Conservation (phyloP, 2,113 vertebrate species). For the Nannobrachium achirus region DNA sequence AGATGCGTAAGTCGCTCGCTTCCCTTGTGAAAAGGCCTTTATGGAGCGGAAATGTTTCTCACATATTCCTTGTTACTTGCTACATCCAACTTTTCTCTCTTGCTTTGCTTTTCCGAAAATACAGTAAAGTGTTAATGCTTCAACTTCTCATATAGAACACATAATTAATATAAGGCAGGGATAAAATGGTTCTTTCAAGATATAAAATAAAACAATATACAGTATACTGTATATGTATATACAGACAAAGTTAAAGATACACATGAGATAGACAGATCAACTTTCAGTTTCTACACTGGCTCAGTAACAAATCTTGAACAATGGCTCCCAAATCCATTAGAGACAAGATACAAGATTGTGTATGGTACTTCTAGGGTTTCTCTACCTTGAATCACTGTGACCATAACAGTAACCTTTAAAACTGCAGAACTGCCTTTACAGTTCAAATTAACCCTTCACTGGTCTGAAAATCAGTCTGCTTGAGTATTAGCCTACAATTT, state of each 20-base stretch:
- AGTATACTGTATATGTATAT: constrained; percentile 17
- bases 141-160: constrained; percentile 15
- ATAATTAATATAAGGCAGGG: constrained; percentile 46
- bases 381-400: neutral
- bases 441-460: constrained; percentile 12
- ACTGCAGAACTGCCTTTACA: constrained; percentile 12
- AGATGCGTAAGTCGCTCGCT: too few relatives aligned
- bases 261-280: neutral
- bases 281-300: constrained; percentile 6
- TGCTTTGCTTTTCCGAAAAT: constrained; percentile 12
- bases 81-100: constrained; percentile 28
- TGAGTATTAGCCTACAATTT: constrained; percentile 12
- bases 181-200: constrained; percentile 19
- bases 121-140: constrained; percentile 25
- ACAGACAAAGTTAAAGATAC: constrained; percentile 19
- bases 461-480: constrained; percentile 20
- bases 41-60: neutral
- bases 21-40: too few relatives aligned
- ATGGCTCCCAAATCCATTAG: neutral
- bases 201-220: constrained; percentile 4
- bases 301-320: constrained; percentile 18
- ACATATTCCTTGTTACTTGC: neutral
- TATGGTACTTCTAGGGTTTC: constrained; percentile 9
- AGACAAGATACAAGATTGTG: constrained; percentile 4
- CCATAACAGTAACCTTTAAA: neutral